Conservation (phyloP, 2,113 vertebrate species). For the Lontra canadensis region DNA sequence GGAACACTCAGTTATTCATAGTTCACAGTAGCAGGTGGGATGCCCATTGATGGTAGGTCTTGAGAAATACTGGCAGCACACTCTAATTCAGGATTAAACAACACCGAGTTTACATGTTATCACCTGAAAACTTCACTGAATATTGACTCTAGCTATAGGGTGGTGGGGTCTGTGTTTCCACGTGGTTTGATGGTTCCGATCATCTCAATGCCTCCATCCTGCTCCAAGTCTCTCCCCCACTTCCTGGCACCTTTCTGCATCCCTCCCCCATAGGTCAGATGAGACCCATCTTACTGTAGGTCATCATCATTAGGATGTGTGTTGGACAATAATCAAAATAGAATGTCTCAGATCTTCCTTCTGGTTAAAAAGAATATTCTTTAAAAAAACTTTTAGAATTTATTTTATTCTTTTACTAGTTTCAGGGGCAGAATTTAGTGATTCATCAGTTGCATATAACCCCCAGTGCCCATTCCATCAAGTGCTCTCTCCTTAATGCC, state of each 20-base stretch:
- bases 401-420: background rate
- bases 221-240: no score
- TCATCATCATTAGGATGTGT: background rate
- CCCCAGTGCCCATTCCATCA: background rate
- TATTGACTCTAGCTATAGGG: background rate
- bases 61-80: background rate
- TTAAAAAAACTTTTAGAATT: background rate
- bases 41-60: background rate
- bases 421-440: background rate
- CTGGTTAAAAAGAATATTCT: background rate
- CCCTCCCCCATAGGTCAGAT: background rate
- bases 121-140: background rate
- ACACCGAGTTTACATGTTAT: background rate
- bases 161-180: background rate
- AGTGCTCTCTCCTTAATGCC: background rate
- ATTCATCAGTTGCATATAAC: background rate
- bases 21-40: background rate
- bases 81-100: background rate
- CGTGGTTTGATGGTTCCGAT: background rate
- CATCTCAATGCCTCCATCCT: background rate
- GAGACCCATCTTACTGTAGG: background rate
- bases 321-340: background rate
- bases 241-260: background rate
- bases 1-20: background rate
- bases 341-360: background rate